Base-by-base conservation (phyloP, 1,140 invertebrate species). In the Drosophila mayri region DNA sequence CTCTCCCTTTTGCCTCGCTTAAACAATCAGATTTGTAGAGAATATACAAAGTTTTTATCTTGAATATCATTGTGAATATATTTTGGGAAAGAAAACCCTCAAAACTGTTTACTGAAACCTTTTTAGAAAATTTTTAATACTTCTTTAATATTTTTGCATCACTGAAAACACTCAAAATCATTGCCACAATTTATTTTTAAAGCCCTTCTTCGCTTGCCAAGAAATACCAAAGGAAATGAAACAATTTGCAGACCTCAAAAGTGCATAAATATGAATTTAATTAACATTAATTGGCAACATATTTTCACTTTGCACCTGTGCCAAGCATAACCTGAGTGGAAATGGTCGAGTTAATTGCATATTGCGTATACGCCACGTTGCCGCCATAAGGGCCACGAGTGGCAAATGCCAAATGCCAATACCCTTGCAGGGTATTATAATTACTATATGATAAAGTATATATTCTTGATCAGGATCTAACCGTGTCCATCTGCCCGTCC, bases 241-340 rank as follows among this genome's bases (percentile, higher is more conserved):
- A 41, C 38, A 35, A 46, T 50, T 58, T 18, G n/a, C 32, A 43
- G 46, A 40, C 22, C 58, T 30, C 46, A 47, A 60, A 55, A 76
- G 57, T 66, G 59, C 76, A 70, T 54, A 90, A 90, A 90, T 90
- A 85, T 90, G 81, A 90, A 85, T 90, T 90, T 90, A 90, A 90
- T 90, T 90, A 90, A 79, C 81, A 90, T 71, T 90, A 90, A 90
- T 85, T 90, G 75, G 66, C 70, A 71, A 32, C 78, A 76, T 81
- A 85, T 85, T 85, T 79, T 50, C 63, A 52, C 62, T 79, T 88
- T 66, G 73, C 85, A 90, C 85, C 85, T 90, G 49, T 18, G 49
- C n/a, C 50, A 49, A 61, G 50, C 54, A 68, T 67, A 58, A 65
- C 61, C 57, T 28, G 37, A 67, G 50, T 20, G 52, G 49, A 76